Conservation (phyloP, 23 tunicate genomes). For the Phallusia fumigata region DNA sequence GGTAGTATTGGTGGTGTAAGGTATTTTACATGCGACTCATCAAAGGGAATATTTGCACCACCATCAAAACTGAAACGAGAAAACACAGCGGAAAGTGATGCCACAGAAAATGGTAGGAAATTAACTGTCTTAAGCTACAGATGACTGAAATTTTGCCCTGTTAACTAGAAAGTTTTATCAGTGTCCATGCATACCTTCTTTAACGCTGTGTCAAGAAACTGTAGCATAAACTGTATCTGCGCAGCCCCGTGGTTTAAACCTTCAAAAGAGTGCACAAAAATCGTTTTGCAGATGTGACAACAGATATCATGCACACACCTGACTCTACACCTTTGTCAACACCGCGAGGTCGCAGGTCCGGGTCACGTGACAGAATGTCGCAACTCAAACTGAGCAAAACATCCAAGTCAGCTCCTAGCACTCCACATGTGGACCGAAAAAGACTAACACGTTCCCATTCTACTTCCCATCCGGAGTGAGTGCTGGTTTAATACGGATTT, state of each 20-base stretch:
- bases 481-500: no score
- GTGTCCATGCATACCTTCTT: no score
- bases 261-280: no score
- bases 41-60: constrained; percentile 75
- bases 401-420: constrained; percentile 13
- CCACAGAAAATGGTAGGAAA: not conserved
- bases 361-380: not conserved
- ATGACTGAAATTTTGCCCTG: no score
- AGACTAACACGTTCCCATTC: not conserved
- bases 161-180: no score
- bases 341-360: not conserved
- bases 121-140: no score
- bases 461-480: no score
- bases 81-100: not conserved
- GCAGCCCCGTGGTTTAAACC: no score
- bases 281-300: not conserved
- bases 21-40: constrained; percentile 54
- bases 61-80: constrained; percentile 33
- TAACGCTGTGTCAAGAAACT: no score
- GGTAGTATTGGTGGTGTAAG: constrained; percentile 62
- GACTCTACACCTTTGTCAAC: not conserved
- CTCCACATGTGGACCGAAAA: not conserved
- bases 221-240: no score
- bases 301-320: not conserved
- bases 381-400: no score